Evolutionary conservation across 2,797 vertebrate species (phyloP).

Genomic region (Anabas testudineus): DNA sequence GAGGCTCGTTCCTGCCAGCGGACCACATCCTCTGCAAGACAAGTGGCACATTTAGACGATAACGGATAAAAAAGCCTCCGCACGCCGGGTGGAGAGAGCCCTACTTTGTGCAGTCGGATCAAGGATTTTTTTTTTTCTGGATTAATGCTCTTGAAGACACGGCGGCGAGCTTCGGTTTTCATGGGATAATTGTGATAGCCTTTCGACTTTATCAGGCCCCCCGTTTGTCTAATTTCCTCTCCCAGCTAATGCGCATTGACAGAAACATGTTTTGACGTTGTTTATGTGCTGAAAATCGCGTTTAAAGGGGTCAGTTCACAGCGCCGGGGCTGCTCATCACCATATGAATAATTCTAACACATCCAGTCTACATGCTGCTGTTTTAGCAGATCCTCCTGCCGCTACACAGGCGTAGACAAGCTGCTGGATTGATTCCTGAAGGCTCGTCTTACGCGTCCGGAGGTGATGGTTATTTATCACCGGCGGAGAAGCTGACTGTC

Average conservation of each 20-base stretch:
- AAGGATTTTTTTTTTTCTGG: conserved; percentile 81
- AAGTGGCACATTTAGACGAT: conserved; percentile 58
- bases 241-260: background rate
- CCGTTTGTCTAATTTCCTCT: conserved; percentile 5
- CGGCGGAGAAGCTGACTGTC: conserved; percentile 64
- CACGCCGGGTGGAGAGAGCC: conserved; percentile 57
- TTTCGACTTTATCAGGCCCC: conserved; percentile 59
- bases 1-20: conserved; percentile 46
- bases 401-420: conserved; percentile 9
- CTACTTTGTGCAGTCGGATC: conserved; percentile 75
- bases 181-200: conserved; percentile 65
- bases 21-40: conserved; percentile 64
- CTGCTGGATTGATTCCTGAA: conserved; percentile 22
- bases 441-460: conserved; percentile 14
- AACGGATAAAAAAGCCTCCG: conserved; percentile 46
- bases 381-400: background rate
- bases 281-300: conserved; percentile 45
- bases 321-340: conserved; percentile 52
- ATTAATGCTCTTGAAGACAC: conserved; percentile 83
- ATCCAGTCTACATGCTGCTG: conserved; percentile 43
- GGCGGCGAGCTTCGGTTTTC: conserved; percentile 66
- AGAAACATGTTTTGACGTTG: conserved; percentile 39
- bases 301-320: conserved; percentile 45
- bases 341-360: conserved; percentile 37
- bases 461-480: conserved; percentile 61